These are phyloP conservation scores for Polypterus senegalus DNA, from an alignment of 2,113 vertebrate species.

Conservation along the genomic window DNA sequence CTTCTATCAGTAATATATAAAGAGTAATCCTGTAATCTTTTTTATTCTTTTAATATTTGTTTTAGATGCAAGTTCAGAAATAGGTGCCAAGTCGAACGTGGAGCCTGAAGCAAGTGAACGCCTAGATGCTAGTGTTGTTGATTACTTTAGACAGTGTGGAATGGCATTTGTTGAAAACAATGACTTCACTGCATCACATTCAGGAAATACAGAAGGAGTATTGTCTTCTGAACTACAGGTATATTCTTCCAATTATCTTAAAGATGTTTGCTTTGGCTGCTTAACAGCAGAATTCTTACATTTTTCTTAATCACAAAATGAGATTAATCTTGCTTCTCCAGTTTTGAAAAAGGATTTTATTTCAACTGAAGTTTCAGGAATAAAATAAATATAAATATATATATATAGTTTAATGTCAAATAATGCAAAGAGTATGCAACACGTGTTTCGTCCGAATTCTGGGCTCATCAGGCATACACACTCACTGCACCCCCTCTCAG, in stretches of 20 bases:
- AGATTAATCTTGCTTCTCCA: too few species aligned
- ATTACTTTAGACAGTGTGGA: conserved; percentile 42
- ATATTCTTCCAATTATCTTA: not conserved
- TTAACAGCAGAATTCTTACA: too few species aligned
- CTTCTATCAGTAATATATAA: not conserved
- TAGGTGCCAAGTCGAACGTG: conserved; percentile 46
- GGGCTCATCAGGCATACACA: too few species aligned
- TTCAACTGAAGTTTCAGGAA: too few species aligned
- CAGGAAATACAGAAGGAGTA: conserved; percentile 50
- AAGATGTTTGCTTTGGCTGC: too few species aligned
- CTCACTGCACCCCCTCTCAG: too few species aligned
- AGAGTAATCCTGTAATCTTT: not conserved
- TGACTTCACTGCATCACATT: conserved; percentile 44
- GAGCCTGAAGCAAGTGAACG: conserved; percentile 42
- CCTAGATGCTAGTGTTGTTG: conserved; percentile 42
- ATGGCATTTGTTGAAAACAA: conserved; percentile 41
- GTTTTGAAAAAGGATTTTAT: too few species aligned
- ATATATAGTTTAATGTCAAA: too few species aligned
- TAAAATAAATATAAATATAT: too few species aligned
- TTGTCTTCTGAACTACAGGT: conserved; percentile 74
- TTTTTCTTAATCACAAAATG: too few species aligned
- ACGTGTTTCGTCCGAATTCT: too few species aligned
- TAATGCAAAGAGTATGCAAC: too few species aligned
- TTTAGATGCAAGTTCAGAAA: conserved; percentile 53
- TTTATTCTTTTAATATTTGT: not conserved